A percentile compares a stretch with the other conserved stretches of the same genome.
Conservation (phyloP, 2,113 vertebrate genomes). For the Hemiprocne comata region DNA sequence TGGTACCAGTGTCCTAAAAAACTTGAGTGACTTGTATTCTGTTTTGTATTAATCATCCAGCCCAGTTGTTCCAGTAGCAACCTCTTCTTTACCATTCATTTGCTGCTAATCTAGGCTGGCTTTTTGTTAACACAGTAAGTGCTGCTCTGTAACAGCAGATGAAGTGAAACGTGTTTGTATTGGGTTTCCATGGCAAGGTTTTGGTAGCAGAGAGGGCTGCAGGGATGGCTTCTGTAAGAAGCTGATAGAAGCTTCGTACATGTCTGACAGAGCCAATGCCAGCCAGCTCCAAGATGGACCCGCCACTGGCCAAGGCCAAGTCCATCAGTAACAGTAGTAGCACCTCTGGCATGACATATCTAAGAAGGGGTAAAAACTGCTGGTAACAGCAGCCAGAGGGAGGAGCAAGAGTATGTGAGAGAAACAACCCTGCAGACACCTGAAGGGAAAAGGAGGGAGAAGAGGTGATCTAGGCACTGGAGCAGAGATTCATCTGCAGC, state of each 20-base stretch:
- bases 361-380: not conserved
- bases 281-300: not conserved
- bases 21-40: not conserved
- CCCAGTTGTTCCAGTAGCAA: not conserved
- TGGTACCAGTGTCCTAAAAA: not conserved
- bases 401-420: not conserved
- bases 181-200: not conserved
- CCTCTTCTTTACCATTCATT: not conserved
- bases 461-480: not conserved
- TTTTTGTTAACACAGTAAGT: slow-evolving; percentile 49
- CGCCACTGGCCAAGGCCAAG: not conserved
- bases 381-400: not conserved
- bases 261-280: not conserved
- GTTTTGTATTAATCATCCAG: not conserved
- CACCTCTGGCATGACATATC: not conserved
- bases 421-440: not conserved
- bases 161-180: not conserved
- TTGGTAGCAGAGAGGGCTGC: not conserved
- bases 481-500: not conserved
- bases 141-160: slow-evolving; percentile 1
- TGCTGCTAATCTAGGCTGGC: not conserved
- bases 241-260: not conserved
- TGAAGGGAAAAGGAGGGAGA: not conserved
- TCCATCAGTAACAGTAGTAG: too few species aligned
- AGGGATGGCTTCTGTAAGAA: not conserved